Evolutionary conservation across 2,797 vertebrate species (phyloP), one percentile per base, ranked within the genome.

Genomic region (Acanthornis magna): DNA sequence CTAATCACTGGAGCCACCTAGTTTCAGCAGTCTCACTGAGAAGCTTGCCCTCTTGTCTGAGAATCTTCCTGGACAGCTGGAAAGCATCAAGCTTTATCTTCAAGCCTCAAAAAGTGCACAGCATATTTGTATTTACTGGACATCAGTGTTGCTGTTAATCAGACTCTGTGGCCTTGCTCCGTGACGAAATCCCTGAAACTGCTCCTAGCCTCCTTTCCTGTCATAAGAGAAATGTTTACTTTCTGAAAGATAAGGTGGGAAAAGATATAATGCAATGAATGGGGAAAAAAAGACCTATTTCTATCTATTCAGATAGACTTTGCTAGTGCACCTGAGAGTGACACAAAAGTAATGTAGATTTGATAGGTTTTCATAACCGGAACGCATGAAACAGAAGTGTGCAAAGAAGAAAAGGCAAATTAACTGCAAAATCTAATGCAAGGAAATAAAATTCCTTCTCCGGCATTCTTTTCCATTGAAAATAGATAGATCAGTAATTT

Each of bases 71-170:
- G 54, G 45, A 34, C 70, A 68, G 77, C 54, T 89, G 74, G 42
- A 84, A 75, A 87, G 11, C 7, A 20, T 85, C 77, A 75, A 72
- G 27, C 8, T 88, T 78, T 82, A 95, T 79, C 58, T 65, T 25
- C 22, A 67, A 76, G 21, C n/a, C 76, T 72, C 50, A 75, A 63
- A 55, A 85, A 75, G 10, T 7, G 2, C 15, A 30, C 48, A 48
- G 36, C 18, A 29, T 77, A 51, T 80, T 84, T 90, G n/a, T 71
- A 43, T 90, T 91, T 95, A 74, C 61, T 61, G 38, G 50, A 25
- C 42, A 51, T 45, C 66, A 48, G 29, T 1, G 1, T 48, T 75
- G 45, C 11, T 93, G 61, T 61, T 87, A 65, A 63, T 91, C 51
- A 81, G 32, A 74, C 42, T 84, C 57, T 27, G 50, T 67, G 74